Percentiles rank a stretch among this genome's conserved stretches.
These are phyloP conservation scores for Holotrichia oblita DNA, from an alignment of 1,140 invertebrate species.

Conservation along the genomic window DNA sequence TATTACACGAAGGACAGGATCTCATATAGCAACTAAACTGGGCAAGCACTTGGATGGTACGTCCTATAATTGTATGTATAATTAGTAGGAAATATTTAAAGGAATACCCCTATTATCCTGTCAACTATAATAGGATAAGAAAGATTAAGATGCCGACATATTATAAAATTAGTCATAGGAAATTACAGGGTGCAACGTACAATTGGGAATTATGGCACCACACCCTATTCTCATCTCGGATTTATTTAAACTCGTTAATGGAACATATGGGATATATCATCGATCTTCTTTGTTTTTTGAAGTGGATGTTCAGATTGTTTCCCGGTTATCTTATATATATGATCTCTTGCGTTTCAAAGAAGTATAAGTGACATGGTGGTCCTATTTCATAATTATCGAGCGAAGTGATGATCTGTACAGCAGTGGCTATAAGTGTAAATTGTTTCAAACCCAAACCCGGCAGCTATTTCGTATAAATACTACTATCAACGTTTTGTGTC, in stretches of 20 bases:
- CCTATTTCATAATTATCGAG: too few species aligned
- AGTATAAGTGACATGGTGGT: too few species aligned
- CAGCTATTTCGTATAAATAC: too few species aligned
- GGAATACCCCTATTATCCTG: background rate
- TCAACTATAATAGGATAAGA: background rate
- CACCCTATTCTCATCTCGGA: background rate
- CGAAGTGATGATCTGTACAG: too few species aligned
- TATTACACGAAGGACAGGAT: too few species aligned
- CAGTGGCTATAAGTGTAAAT: too few species aligned
- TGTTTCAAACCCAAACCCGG: too few species aligned
- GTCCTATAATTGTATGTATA: background rate
- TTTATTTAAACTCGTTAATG: constrained; percentile 7
- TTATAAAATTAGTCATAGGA: background rate
- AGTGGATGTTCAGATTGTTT: too few species aligned
- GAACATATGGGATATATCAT: background rate
- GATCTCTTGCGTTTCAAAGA: too few species aligned
- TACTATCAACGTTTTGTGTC: too few species aligned
- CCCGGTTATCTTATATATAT: too few species aligned
- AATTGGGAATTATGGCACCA: background rate
- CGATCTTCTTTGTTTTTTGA: background rate
- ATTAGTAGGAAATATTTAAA: background rate
- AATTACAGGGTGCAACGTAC: background rate
- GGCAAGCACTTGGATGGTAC: background rate
- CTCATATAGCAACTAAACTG: too few species aligned
- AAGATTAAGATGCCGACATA: background rate